A percentile compares a stretch with the other conserved stretches of the same genome.
Conservation (phyloP, 2,888 invertebrate species). For the Trachelus troglodyta region DNA sequence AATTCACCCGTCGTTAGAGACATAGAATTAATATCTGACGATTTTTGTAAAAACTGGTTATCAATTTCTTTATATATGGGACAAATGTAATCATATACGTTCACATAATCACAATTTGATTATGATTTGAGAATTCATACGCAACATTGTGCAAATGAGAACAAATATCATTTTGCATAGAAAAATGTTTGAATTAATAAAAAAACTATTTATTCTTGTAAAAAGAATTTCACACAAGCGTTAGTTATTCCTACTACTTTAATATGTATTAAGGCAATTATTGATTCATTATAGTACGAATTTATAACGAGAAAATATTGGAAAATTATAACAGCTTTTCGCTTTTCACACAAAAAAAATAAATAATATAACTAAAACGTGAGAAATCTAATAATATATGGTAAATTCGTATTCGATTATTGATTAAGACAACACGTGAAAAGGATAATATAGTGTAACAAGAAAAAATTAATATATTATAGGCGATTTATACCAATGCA, state of each 20-base stretch:
- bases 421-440: neutral
- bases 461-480: neutral
- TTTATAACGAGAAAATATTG: neutral
- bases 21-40: neutral
- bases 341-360: neutral
- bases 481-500: neutral
- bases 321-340: neutral
- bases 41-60: neutral
- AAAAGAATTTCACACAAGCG: neutral
- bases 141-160: neutral
- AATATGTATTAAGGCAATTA: neutral
- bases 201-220: neutral
- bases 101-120: neutral
- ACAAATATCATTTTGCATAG: neutral
- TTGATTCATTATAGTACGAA: neutral
- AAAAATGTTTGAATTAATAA: neutral
- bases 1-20: neutral
- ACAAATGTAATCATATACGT: neutral
- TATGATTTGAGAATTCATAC: neutral
- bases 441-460: neutral
- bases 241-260: neutral
- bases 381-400: neutral
- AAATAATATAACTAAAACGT: neutral
- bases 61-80: neutral
- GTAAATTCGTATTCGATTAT: neutral